Percentiles rank a stretch among this genome's conserved stretches.
phyloP scores from a whole-genome alignment of 2,113 vertebrate species.

The Eudorcas thomsonii region DNA sequence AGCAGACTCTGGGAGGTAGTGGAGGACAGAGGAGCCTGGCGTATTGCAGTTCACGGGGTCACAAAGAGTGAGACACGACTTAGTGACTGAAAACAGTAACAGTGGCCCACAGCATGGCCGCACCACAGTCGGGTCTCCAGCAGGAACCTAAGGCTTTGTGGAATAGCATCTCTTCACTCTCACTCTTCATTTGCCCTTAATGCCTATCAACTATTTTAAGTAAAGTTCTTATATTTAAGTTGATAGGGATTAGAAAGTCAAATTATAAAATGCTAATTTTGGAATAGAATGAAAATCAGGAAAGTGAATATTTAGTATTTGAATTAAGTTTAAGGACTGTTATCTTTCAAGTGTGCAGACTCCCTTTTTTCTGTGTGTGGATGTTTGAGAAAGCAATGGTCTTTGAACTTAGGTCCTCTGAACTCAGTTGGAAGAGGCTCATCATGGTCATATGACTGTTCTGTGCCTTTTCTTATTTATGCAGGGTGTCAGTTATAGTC shows the following conservation, averaged over 20 bases:
- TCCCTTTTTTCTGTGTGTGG: background rate
- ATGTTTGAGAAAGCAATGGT: constrained; percentile 37
- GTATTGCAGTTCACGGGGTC: background rate
- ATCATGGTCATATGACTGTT: constrained; percentile 33
- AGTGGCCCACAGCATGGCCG: background rate
- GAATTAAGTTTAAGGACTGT: constrained; percentile 11
- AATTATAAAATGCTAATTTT: background rate
- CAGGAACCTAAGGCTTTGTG: background rate
- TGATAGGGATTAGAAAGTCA: background rate
- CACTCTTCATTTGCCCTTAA: background rate
- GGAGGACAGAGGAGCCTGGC: background rate
- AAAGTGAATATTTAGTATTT: background rate
- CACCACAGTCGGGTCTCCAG: background rate
- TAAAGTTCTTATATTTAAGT: background rate
- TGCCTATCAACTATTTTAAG: background rate
- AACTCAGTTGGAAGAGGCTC: constrained; percentile 2
- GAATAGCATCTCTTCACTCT: background rate
- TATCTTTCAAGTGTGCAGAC: constrained; percentile 47
- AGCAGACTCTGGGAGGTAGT: background rate
- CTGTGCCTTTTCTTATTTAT: constrained; percentile 21
- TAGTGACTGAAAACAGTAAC: background rate
- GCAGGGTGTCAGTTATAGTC: background rate
- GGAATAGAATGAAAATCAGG: background rate
- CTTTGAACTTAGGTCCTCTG: constrained; percentile 49
- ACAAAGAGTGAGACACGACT: background rate